Percentiles rank a stretch among this genome's conserved stretches.
phyloP scores from a whole-genome alignment of 2,113 vertebrate genomes.

The Apteryx mantelli region DNA sequence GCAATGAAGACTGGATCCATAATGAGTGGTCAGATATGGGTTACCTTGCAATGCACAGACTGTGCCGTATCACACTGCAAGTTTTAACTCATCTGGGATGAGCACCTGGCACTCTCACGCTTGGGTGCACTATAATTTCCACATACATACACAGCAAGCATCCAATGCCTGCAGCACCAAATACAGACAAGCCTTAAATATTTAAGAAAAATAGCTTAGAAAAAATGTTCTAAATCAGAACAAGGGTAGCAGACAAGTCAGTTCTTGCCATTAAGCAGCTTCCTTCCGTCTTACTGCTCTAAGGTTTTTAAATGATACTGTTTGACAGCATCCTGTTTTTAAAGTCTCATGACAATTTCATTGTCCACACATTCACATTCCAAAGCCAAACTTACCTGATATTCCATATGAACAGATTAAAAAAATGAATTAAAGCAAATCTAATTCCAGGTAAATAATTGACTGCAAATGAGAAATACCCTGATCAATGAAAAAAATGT shows the following conservation, averaged over 20 bases:
- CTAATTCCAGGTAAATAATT: neutral
- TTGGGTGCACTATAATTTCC: neutral
- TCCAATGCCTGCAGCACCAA: neutral
- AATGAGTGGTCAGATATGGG: accelerated
- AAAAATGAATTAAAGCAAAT: neutral
- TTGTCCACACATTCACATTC: neutral
- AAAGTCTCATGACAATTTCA: neutral
- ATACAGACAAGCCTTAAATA: neutral
- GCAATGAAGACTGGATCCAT: neutral
- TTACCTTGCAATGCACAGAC: neutral
- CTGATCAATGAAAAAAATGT: neutral
- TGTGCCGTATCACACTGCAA: neutral
- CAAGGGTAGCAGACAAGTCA: neutral
- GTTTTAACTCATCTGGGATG: neutral
- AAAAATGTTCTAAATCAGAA: neutral
- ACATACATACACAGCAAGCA: neutral
- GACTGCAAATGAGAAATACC: neutral
- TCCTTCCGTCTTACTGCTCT: neutral
- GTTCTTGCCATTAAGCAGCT: neutral
- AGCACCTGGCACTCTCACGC: constrained; percentile 18
- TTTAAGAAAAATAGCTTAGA: neutral
- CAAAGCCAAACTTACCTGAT: neutral
- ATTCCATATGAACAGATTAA: neutral
- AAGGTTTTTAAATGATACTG: neutral
- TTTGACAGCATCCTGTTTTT: neutral